Conservation (phyloP, 37 sponge, comb jelly and placozoan genomes). For the Dysidea cf. avara region DNA sequence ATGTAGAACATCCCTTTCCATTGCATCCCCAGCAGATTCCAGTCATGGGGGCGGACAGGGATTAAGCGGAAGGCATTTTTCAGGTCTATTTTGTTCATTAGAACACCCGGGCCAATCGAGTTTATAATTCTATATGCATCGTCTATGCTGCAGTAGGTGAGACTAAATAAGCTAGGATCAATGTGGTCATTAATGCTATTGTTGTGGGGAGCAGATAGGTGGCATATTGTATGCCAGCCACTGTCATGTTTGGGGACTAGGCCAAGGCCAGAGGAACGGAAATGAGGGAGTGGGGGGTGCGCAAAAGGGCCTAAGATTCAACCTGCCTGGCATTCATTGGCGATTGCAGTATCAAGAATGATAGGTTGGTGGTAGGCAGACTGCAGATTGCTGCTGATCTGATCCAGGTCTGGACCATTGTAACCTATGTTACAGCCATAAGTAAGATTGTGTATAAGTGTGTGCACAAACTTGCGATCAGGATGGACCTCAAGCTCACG, state of each 20-base stretch:
- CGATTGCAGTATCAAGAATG: slow-evolving; percentile 11
- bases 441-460: slow-evolving; percentile 9
- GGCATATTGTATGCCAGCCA: slow-evolving; percentile 34
- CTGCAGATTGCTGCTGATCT: slow-evolving; percentile 7
- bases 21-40: slow-evolving; percentile 36
- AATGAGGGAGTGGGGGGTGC: slow-evolving; percentile 13
- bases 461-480: slow-evolving; percentile 12
- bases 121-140: slow-evolving; percentile 21
- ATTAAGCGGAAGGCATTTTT: slow-evolving; percentile 38
- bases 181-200: slow-evolving; percentile 26
- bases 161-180: slow-evolving; percentile 13
- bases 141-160: slow-evolving; percentile 24
- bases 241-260: slow-evolving; percentile 41
- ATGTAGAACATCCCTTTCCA: slow-evolving; percentile 32
- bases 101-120: slow-evolving; percentile 13
- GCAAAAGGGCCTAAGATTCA: slow-evolving; percentile 7
- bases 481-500: slow-evolving; percentile 21
- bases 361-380: slow-evolving; percentile 26
- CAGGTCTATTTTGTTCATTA: slow-evolving; percentile 43
- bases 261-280: slow-evolving; percentile 38
- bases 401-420: slow-evolving; percentile 9
- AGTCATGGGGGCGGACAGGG: slow-evolving; percentile 33
- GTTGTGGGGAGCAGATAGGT: slow-evolving; percentile 40
- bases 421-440: slow-evolving; percentile 14
- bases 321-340: slow-evolving; percentile 5